A percentile compares a stretch with the other conserved stretches of the same genome.
phyloP scores from a whole-genome alignment of 2,113 vertebrate species.

The Peromyscus leucopus region DNA sequence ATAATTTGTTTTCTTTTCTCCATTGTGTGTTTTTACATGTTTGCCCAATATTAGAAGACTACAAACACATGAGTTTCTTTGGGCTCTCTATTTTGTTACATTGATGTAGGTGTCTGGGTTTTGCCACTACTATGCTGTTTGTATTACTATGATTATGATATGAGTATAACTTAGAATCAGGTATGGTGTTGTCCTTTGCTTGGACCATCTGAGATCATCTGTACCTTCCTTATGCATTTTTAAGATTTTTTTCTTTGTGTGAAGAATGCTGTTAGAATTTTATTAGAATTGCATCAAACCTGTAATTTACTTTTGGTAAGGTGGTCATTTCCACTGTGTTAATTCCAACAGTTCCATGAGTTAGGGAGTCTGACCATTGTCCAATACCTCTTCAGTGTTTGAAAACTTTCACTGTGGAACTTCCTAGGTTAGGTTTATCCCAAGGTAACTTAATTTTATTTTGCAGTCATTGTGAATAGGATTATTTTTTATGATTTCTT shows the following conservation, averaged over 20 bases:
- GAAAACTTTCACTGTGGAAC: neutral
- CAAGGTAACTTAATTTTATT: neutral
- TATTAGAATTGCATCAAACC: neutral
- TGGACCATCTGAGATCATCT: neutral
- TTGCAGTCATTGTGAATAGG: neutral
- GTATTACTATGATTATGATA: neutral
- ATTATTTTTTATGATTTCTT: neutral
- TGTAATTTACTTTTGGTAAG: neutral
- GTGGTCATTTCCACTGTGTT: neutral
- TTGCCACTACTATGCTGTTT: neutral
- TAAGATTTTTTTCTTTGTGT: neutral
- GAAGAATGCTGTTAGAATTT: neutral
- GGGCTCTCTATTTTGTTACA: neutral
- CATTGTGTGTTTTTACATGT: neutral
- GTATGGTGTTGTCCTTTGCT: neutral
- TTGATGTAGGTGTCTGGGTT: neutral
- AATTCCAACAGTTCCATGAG: neutral
- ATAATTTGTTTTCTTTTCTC: neutral
- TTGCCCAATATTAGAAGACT: neutral
- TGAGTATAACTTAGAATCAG: neutral
- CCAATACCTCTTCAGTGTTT: too few relatives aligned
- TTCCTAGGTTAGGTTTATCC: neutral
- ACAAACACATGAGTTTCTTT: neutral
- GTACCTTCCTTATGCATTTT: neutral
- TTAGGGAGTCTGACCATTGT: neutral